These are phyloP conservation scores for Epirrhoe alternata DNA, from an alignment of 2,888 invertebrate genomes.

Conservation along the genomic window DNA sequence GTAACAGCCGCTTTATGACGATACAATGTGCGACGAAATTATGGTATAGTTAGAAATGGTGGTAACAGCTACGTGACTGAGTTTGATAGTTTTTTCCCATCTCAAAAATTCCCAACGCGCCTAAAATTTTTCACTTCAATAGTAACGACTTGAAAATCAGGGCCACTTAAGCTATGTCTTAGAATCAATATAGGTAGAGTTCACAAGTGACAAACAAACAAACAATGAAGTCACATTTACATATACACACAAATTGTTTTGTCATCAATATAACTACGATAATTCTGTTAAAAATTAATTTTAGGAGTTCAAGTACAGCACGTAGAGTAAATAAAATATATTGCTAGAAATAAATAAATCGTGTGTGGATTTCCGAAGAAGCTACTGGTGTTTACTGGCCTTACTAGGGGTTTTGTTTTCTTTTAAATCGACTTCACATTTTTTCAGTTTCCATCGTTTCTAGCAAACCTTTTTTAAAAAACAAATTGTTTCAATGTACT, in stretches of 20 bases:
- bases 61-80: too few species aligned
- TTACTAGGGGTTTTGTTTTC: conserved; percentile 21
- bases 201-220: conserved; percentile 24
- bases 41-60: too few species aligned
- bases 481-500: too few species aligned
- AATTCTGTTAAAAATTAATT: conserved; percentile 25
- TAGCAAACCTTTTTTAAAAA: too few species aligned
- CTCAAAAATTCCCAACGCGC: too few species aligned
- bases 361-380: conserved; percentile 15
- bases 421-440: conserved; percentile 7
- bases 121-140: too few species aligned
- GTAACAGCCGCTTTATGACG: too few species aligned
- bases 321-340: conserved; percentile 17
- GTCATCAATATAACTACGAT: conserved; percentile 13
- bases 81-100: too few species aligned
- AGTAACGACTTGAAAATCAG: neutral
- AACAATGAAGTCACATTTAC: conserved; percentile 22
- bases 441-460: neutral
- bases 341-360: conserved; percentile 21
- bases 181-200: conserved; percentile 11
- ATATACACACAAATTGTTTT: conserved; percentile 31
- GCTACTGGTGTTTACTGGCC: conserved; percentile 40
- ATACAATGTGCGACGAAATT: too few species aligned
- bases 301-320: conserved; percentile 30
- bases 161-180: neutral